These are phyloP conservation scores for Bradypus variegatus DNA, from an alignment of 2,797 vertebrate genomes.

Conservation along the genomic window DNA sequence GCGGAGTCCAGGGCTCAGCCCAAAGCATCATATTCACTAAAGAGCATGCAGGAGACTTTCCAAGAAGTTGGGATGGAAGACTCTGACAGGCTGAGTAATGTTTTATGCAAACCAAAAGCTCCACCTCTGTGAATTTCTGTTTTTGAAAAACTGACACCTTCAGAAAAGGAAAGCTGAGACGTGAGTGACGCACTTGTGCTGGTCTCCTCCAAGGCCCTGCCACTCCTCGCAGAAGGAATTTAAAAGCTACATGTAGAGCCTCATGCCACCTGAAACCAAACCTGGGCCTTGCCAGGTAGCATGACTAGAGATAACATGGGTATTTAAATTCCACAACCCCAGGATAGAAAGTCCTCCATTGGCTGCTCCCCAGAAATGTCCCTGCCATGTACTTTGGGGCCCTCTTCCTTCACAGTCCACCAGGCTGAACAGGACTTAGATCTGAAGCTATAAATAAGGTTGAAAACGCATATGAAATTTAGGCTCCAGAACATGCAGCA, in stretches of 20 bases:
- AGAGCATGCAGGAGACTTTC: background rate
- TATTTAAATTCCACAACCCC: background rate
- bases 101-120: background rate
- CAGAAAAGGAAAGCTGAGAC: background rate
- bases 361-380: background rate
- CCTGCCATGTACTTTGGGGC: background rate
- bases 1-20: background rate
- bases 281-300: background rate
- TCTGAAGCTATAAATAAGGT: slow-evolving; percentile 5
- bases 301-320: background rate
- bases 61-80: background rate
- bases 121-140: background rate
- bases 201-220: background rate
- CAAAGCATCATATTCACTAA: background rate
- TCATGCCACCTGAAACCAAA: background rate
- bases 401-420: background rate
- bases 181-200: background rate
- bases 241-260: background rate
- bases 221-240: background rate
- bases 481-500: background rate
- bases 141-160: slow-evolving; percentile 18
- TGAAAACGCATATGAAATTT: background rate
- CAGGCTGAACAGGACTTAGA: background rate
- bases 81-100: background rate
- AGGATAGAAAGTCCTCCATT: background rate